phyloP scores from a whole-genome alignment of 2,888 invertebrate genomes.

The Nysson spinosus region DNA sequence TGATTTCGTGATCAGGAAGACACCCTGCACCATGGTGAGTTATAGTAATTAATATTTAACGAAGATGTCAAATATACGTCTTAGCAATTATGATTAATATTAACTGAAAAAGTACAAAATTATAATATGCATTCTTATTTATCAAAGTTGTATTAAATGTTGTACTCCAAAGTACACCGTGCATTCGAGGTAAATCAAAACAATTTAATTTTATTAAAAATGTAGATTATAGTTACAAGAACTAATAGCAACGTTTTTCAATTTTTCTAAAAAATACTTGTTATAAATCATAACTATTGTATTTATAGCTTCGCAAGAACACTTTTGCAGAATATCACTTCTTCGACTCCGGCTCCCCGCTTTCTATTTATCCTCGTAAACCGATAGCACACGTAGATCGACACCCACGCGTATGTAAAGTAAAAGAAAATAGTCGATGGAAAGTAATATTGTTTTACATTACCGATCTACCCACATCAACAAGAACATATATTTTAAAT shows the following conservation, averaged over 20 bases:
- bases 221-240: too few species aligned
- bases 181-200: too few species aligned
- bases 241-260: too few species aligned
- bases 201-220: too few species aligned
- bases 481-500: neutral
- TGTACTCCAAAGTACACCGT: too few species aligned
- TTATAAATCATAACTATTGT: neutral
- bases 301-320: neutral
- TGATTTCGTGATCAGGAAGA: constrained; percentile 5
- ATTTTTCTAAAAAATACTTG: too few species aligned
- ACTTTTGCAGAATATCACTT: constrained; percentile 5
- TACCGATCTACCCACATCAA: neutral
- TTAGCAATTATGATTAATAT: too few species aligned
- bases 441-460: constrained; percentile 22
- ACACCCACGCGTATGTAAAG: constrained; percentile 26
- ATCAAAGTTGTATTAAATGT: too few species aligned
- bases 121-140: too few species aligned
- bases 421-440: constrained; percentile 12
- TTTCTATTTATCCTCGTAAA: constrained; percentile 29
- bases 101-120: too few species aligned
- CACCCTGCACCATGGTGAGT: constrained; percentile 55
- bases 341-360: constrained; percentile 9
- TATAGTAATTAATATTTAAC: neutral
- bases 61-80: too few species aligned
- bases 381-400: constrained; percentile 13